These are phyloP conservation scores for Procavia capensis DNA, from an alignment of 2,113 vertebrate species.

Conservation along the genomic window DNA sequence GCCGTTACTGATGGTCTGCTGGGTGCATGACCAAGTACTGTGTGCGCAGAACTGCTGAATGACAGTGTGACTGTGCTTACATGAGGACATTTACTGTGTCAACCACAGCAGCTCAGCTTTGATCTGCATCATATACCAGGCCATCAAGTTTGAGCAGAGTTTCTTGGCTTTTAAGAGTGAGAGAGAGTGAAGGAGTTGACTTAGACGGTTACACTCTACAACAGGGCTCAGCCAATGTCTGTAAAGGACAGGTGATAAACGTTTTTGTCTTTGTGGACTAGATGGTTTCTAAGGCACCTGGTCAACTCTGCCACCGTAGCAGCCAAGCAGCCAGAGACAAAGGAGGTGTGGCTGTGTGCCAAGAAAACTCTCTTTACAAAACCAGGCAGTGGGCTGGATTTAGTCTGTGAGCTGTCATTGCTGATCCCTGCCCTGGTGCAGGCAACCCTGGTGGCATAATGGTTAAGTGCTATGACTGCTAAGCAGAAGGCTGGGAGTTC, in stretches of 20 bases:
- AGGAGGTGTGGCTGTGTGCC: not conserved
- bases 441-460: too few relatives aligned
- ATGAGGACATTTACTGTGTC: rapidly evolving
- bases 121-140: rapidly evolving
- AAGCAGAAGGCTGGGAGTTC: too few relatives aligned
- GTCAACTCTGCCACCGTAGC: not conserved
- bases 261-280: not conserved
- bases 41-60: rapidly evolving
- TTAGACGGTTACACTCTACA: too few relatives aligned
- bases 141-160: not conserved
- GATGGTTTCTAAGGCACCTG: not conserved
- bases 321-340: not conserved
- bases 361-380: not conserved
- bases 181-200: not conserved
- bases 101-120: not conserved
- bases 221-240: rapidly evolving
- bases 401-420: not conserved
- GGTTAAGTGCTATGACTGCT: too few relatives aligned
- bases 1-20: too few relatives aligned
- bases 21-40: rapidly evolving
- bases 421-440: too few relatives aligned
- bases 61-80: rapidly evolving
- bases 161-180: too few relatives aligned
- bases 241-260: rapidly evolving
- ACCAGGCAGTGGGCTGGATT: not conserved